Percentiles rank a stretch among this genome's conserved stretches.
Conservation (phyloP, 2,888 invertebrate genomes). For the Synergus umbraculus region DNA sequence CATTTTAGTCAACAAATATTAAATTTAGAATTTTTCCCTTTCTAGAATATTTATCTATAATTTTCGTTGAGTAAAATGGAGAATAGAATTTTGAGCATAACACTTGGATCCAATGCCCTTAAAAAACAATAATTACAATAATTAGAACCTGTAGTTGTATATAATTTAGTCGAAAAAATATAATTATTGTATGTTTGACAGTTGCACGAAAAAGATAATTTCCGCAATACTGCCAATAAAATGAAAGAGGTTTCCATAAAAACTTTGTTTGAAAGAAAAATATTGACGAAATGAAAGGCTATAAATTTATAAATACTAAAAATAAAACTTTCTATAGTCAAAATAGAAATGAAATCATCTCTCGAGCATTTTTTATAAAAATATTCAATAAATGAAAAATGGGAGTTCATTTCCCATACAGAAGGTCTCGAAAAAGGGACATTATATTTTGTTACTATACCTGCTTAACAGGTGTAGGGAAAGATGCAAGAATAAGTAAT, state of each 20-base stretch:
- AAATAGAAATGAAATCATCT: neutral
- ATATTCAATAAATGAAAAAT: neutral
- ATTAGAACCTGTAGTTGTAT: conserved; percentile 14
- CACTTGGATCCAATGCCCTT: too few relatives aligned
- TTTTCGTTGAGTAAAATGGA: too few relatives aligned
- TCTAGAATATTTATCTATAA: too few relatives aligned
- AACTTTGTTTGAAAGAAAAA: neutral
- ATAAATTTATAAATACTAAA: neutral
- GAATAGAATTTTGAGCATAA: too few relatives aligned
- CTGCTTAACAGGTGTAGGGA: conserved; percentile 37
- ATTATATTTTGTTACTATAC: conserved; percentile 20
- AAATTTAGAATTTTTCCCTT: too few relatives aligned
- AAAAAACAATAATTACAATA: conserved; percentile 17
- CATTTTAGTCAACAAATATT: too few relatives aligned
- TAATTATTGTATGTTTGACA: conserved; percentile 21
- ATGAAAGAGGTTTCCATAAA: neutral
- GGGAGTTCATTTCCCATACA: neutral
- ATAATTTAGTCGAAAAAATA: conserved; percentile 10
- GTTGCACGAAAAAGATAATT: neutral
- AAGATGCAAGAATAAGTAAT: conserved; percentile 35
- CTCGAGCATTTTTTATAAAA: neutral
- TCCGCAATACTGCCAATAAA: neutral
- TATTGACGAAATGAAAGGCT: neutral
- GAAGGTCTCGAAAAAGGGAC: conserved; percentile 16
- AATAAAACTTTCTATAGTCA: neutral